Evolutionary conservation across 2,113 vertebrate species (phyloP), one percentile per base, ranked within the genome.

Genomic region (Cephalopterus ornatus): DNA sequence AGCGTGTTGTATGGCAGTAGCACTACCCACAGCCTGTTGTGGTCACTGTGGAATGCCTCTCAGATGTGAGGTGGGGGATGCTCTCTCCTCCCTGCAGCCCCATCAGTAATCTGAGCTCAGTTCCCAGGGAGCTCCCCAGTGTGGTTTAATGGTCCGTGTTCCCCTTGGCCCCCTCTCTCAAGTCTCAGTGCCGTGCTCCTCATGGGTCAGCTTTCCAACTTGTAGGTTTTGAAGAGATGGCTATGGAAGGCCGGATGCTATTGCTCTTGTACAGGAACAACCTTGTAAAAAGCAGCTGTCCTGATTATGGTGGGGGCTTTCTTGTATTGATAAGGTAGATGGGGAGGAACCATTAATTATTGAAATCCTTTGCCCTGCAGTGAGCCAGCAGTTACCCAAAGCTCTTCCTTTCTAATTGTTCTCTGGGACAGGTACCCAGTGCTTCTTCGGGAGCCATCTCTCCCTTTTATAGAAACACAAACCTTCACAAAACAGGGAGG

Each of bases 101-200:
- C 16, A 26, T 28, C 14, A 27, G 5, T 21, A 11, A 26, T 13
- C 55, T 35, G 8, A 20, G 42, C 72, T 47, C 14, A 11, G 35
- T 55, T 72, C 41, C 35, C 18, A 20, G 42, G 6, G 7, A 39
- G 8, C 32, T 75, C 53, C 46, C 55, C 55, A 6, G 8, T 16
- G 1, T 19, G 50, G 10, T 32, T 42, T 42, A 11, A 5, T 37
- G 46, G 16, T 27, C 41, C 11, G 0, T 4, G 13, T 58, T 81
- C 28, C 6, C 6, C 65, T 24, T 49, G 28, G 30, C 42, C 32
- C 47, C 32, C 18, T 79, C 42, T 22, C 75, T 66, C 1, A 0
- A 20, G 41, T 42, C 65, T 42, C 4, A 2, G 55, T n/a, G 37
- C 35, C 8, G 0, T 13, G 15, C 33, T 61, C 0, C 35, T 4